These are phyloP conservation scores for Hydropsyche betteni DNA, from an alignment of 2,888 invertebrate species.

Conservation along the genomic window DNA sequence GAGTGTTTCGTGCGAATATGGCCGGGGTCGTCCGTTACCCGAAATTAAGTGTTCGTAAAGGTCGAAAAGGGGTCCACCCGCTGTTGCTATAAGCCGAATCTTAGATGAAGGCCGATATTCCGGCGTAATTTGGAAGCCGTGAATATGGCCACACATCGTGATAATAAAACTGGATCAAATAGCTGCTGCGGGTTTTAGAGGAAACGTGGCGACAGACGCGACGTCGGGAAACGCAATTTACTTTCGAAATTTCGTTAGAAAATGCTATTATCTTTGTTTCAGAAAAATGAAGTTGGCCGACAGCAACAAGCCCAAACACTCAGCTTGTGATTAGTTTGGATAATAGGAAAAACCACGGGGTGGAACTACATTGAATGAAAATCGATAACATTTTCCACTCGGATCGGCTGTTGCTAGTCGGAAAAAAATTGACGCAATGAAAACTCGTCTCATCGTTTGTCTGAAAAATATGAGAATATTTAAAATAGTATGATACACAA, in stretches of 20 bases:
- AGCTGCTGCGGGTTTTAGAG: background rate
- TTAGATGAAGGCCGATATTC: background rate
- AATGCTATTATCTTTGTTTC: no score
- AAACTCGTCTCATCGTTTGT: no score
- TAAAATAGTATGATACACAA: no score
- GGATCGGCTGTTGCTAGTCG: no score
- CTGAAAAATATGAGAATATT: no score
- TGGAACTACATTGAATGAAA: background rate
- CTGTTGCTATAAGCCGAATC: background rate
- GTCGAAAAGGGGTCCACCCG: background rate
- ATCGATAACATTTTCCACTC: background rate
- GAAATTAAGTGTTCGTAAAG: background rate
- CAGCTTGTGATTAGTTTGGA: slow-evolving; percentile 6
- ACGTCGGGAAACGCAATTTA: background rate
- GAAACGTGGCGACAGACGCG: background rate
- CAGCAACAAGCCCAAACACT: slow-evolving; percentile 20
- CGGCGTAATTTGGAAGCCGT: background rate
- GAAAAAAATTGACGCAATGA: no score
- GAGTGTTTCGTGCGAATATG: background rate
- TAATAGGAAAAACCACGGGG: slow-evolving; percentile 29
- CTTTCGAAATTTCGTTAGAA: no score
- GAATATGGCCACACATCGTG: background rate
- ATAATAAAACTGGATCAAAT: background rate
- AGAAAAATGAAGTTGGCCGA: background rate
- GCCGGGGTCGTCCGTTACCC: background rate